Percentiles rank a stretch among this genome's conserved stretches.
phyloP scores from a whole-genome alignment of 1,140 invertebrate genomes.

The Bombus affinis region DNA sequence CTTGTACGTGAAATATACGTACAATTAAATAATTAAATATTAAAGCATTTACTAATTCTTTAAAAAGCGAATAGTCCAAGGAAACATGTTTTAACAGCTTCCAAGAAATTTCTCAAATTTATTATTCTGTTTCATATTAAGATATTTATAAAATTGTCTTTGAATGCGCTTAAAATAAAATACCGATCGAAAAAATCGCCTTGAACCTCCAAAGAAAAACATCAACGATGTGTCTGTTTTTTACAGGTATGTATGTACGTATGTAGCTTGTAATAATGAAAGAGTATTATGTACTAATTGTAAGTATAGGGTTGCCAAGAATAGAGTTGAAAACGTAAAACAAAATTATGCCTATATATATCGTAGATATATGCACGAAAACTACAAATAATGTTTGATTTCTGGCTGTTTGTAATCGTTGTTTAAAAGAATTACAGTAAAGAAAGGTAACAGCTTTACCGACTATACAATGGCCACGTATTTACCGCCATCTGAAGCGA shows the following conservation, averaged over 20 bases:
- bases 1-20: no score
- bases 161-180: not conserved
- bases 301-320: no score
- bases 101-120: not conserved
- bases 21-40: no score
- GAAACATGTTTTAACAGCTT: not conserved
- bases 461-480: conserved; percentile 49
- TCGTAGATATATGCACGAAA: no score
- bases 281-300: no score
- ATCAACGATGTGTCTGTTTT: no score
- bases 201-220: no score
- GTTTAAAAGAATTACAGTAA: conserved; percentile 29
- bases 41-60: not conserved
- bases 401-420: not conserved
- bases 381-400: not conserved
- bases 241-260: no score
- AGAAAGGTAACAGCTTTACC: conserved; percentile 61
- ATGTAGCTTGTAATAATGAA: no score
- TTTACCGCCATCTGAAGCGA: conserved; percentile 65
- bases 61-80: not conserved
- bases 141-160: not conserved
- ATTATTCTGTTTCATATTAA: not conserved
- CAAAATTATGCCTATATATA: not conserved
- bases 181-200: no score
- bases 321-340: not conserved